These are phyloP conservation scores for Psittacula derbiana DNA, from an alignment of 2,797 vertebrate genomes.

Conservation along the genomic window DNA sequence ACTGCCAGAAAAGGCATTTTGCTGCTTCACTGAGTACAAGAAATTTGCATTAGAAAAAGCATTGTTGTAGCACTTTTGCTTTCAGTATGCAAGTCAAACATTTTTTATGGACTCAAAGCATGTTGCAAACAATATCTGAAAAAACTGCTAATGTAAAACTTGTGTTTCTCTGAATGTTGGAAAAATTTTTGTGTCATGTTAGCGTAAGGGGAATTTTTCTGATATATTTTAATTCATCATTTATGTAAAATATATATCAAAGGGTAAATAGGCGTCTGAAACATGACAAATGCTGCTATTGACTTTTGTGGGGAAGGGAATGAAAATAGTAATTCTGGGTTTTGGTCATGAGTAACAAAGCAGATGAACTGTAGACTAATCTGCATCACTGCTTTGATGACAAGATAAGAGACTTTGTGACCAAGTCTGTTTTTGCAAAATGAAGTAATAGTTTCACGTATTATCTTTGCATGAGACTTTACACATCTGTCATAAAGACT, in stretches of 20 bases:
- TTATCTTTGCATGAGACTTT: background rate
- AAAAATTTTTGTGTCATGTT: background rate
- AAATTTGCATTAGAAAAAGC: background rate
- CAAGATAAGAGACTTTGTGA: background rate
- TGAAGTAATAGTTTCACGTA: background rate
- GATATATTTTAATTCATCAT: background rate
- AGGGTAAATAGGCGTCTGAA: background rate
- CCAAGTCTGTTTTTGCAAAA: background rate
- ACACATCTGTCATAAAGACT: background rate
- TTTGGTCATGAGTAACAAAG: background rate
- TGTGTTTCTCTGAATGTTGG: background rate
- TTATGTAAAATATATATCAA: background rate
- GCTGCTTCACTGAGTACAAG: background rate
- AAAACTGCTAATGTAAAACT: background rate
- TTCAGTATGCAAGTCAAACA: background rate
- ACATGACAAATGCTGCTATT: background rate
- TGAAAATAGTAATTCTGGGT: background rate
- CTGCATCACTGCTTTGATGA: fast-evolving
- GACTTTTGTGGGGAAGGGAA: background rate
- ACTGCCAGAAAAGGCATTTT: background rate
- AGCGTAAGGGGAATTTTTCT: background rate
- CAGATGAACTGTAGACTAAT: background rate
- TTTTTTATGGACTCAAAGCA: background rate
- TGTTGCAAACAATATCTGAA: background rate
- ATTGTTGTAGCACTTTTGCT: background rate